Evolutionary conservation across 1,140 invertebrate genomes (phyloP), one percentile per base, ranked within the genome.

Genomic region (Apocrypta bakeri): DNA sequence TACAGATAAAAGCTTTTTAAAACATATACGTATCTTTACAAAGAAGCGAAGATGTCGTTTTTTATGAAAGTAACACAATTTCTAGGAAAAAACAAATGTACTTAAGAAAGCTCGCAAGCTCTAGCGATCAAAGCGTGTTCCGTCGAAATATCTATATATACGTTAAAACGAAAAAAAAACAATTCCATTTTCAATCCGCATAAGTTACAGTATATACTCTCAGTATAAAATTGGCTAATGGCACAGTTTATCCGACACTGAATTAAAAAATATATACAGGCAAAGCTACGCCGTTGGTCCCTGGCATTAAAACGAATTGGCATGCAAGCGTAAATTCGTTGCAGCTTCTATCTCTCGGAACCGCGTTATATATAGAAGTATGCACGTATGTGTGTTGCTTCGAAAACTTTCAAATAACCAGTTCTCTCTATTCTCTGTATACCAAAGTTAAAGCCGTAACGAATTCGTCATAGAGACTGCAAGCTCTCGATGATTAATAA

Each of bases 401-500:
- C 6, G 6, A 7, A 56, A 56, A 14, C 17, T 56, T 56, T 1
- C 8, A 48, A 17, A 21, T 48, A 48, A 48, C 42, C 8, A 64
- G 1, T 37, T 27, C 0, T 40, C 66, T 24, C 66, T 27, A 66
- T 40, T 8, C 27, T 27, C 40, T 31, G 48, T 31, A 48, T 21
- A 48, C 56, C 27, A 17, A 61, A 75, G 2, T 74, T 0, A 56
- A 21, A 9, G 12, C 21, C 7, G 7, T 11, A 11, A 7, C 4
- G 4, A 4, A 64, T 66, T 66, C 63, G 9, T 27, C 8, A 61
- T 0, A 74, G 48, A 74, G 17, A 24, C 21, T 66, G 25, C 29
- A 27, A 37, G 42, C 11, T 42, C 9, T n/a, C 68, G 66, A 24
- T 63, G n/a, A 63, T 79, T 72, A 79, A 79, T 72, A 69, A 79